Evolutionary conservation across 2,888 invertebrate species (phyloP).

Genomic region (Sinodicranocentrus sp.): DNA sequence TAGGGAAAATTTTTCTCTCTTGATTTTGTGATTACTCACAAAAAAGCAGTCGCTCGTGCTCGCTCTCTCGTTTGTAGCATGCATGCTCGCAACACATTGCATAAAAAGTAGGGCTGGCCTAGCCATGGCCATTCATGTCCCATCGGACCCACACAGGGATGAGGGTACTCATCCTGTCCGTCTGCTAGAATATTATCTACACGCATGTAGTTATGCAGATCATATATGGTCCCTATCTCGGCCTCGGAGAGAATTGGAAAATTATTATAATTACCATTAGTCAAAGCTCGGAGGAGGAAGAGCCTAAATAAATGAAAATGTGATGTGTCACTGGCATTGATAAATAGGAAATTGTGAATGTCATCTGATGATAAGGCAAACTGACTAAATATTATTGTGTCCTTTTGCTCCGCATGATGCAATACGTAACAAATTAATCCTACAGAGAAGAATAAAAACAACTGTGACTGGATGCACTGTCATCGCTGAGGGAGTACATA

Average conservation of each 20-base stretch:
- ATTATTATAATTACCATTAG: conserved; percentile 46
- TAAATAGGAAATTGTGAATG: conserved; percentile 14
- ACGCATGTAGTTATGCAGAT: conserved; percentile 20
- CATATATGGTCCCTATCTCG: conserved; percentile 4
- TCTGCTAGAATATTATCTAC: conserved; percentile 10
- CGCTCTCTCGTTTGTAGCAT: neutral
- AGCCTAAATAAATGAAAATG: conserved; percentile 38
- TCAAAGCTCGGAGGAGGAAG: neutral
- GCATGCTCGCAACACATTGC: neutral
- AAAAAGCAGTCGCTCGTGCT: neutral
- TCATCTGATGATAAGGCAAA: conserved; percentile 6
- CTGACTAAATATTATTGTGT: conserved; percentile 19
- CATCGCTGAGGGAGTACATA: too few species aligned
- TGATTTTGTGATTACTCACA: conserved; percentile 6
- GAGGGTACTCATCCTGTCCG: neutral
- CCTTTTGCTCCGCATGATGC: neutral
- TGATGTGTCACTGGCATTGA: conserved; percentile 51
- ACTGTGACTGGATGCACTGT: too few species aligned
- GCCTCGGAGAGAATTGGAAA: conserved; percentile 38
- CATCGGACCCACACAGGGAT: neutral
- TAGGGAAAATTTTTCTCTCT: neutral
- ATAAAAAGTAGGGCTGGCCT: neutral
- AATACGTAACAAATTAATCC: conserved; percentile 22
- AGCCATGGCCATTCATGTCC: neutral
- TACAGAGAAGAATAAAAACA: too few species aligned